Evolutionary conservation across 2,797 vertebrate genomes (phyloP).

Genomic region (Zenarchopterus dispar): DNA sequence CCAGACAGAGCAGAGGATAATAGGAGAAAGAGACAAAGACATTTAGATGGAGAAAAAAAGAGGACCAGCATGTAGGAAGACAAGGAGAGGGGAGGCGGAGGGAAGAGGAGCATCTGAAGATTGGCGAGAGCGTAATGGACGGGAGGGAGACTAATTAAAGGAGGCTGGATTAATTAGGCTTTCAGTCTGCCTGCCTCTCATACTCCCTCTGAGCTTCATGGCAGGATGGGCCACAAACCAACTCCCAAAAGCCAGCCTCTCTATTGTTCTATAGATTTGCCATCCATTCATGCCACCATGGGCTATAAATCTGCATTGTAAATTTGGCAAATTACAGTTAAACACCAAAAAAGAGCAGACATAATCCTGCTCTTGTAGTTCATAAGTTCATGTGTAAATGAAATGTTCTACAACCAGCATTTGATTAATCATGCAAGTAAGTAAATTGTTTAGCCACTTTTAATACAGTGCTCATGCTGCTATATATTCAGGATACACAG

Average conservation of each 20-base stretch:
- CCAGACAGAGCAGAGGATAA: slow-evolving; percentile 33
- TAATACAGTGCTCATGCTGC: background rate
- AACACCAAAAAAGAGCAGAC: slow-evolving; percentile 19
- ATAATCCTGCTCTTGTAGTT: background rate
- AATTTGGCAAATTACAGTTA: slow-evolving; percentile 33
- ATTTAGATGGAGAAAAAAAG: slow-evolving; percentile 16
- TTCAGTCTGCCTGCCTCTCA: slow-evolving; percentile 71
- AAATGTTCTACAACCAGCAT: slow-evolving; percentile 5
- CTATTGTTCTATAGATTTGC: slow-evolving; percentile 63
- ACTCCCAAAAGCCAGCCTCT: slow-evolving; percentile 54
- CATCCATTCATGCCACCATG: slow-evolving; percentile 42
- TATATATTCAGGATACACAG: background rate
- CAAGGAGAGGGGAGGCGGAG: slow-evolving; percentile 22
- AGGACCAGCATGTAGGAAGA: slow-evolving; percentile 19
- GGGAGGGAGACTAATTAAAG: slow-evolving; percentile 79
- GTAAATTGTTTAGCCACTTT: background rate
- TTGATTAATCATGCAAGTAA: slow-evolving; percentile 8
- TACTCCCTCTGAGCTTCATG: slow-evolving; percentile 70
- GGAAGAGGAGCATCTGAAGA: slow-evolving; percentile 45
- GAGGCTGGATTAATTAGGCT: slow-evolving; percentile 79
- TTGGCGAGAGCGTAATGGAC: slow-evolving; percentile 64
- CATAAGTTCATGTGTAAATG: background rate
- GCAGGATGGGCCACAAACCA: slow-evolving; percentile 60
- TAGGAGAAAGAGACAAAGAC: slow-evolving; percentile 24
- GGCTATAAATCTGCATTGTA: slow-evolving; percentile 29